Evolutionary conservation across 2,888 invertebrate species (phyloP), one percentile per base, ranked within the genome.

Genomic region (Diplazon laetatorius): DNA sequence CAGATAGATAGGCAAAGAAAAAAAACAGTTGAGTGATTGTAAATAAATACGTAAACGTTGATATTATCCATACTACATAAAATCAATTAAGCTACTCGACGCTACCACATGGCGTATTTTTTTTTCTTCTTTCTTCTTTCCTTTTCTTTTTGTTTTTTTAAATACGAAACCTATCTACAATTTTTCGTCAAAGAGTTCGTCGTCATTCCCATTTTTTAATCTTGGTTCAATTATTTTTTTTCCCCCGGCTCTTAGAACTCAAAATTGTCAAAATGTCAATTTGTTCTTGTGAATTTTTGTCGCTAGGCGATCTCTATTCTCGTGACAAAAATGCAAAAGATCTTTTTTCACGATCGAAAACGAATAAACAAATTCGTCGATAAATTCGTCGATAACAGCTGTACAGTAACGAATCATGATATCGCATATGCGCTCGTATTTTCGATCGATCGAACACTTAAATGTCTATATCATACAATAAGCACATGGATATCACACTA

Each of bases 401-500:
- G 87, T 87, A 86, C 86, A 87, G 85, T 85, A 88, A 87, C 82
- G 83, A n/a, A n/a, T n/a, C n/a, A n/a, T n/a, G 75, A 82, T 83
- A 83, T 85, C 85, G 80, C 82, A 83, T 84, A 84, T 80, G 84
- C 82, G 82, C 85, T 85, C 76, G 83, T 82, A 82, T 66, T 80
- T 81, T 80, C 55, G 30, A 14, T 55, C 80, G 81, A 82, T 80
- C 83, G 87, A 86, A 88, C 84, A 87, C 83, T 86, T 87, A 87
- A 85, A 85, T 85, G 86, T 88, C 85, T 87, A 88, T 76, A 87
- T 87, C 86, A 87, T 89, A 89, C 87, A 89, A 86, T 88, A 89
- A 90, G 89, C 89, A 89, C 88, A 86, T 87, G 85, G 83, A 87
- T 87, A 88, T 87, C 85, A 84, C 86, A 88, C 87, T 87, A 85